Base-by-base conservation (phyloP, 1,140 invertebrate genomes). In the Stegodyphus mimosarum region DNA sequence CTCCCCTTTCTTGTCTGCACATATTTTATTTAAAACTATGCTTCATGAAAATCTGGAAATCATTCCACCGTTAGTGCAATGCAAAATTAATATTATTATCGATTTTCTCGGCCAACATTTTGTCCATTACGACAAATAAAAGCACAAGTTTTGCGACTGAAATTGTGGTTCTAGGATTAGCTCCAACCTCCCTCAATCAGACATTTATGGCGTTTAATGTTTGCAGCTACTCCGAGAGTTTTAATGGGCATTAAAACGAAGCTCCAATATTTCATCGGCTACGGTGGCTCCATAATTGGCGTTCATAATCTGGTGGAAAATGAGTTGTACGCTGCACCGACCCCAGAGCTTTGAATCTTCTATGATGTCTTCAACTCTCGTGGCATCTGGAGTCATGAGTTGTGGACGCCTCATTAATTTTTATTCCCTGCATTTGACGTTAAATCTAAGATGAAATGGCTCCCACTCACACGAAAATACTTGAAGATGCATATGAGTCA, bases 351-450 rank as follows among this genome's bases (percentile, higher is more conserved):
- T 67, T 67, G 66, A 18, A 67, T 67, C 66, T 11, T 67, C 66
- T 17, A 67, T 9, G 7, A 18, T 67, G 66, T 67, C 66, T 67
- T 67, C 33, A 18, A 67, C n/a, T 67, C 9, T 17, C 17, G 11
- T 17, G 33, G 66, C 66, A 18, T 67, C 11, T n/a, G 33, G 17
- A 18, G 66, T 67, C 66, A 67, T 9, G 66, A 17, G n/a, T 11
- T 67, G 33, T 67, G 17, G 66, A 11, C 66, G 7, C 66, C 66
- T 67, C 66, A 67, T 67, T 67, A 67, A 67, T 67, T 67, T 67
- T 67, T 67, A 67, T 67, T 67, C n/a, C 7, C 66, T 67, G 66
- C 17, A 67, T 15, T 67, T 67, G 66, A 67, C 15, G 60, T 15
- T 15, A 67, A 67, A 67, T 67, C 66, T 17, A 67, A 67, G n/a